Percentiles rank a stretch among this genome's conserved stretches.
phyloP scores from a whole-genome alignment of 2,797 vertebrate species.

The Chelmon rostratus region DNA sequence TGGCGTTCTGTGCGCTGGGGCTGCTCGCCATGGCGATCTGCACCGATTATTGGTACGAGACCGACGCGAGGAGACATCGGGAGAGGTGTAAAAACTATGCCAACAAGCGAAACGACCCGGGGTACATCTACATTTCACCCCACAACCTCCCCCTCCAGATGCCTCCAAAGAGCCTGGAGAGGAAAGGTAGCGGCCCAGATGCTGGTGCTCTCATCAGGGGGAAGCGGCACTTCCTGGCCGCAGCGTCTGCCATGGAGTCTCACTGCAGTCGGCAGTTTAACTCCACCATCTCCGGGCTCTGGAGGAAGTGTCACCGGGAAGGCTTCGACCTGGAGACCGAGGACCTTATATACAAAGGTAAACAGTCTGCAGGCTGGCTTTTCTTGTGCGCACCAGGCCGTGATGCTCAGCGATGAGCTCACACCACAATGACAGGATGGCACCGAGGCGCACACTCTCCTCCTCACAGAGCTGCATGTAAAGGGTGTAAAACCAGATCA shows the following conservation, averaged over 20 bases:
- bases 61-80: conserved; percentile 92
- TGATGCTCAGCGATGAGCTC: conserved; percentile 69
- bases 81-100: conserved; percentile 93
- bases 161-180: conserved; percentile 83
- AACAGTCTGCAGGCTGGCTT: conserved; percentile 52
- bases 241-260: conserved; percentile 88
- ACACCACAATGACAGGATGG: conserved; percentile 49
- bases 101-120: conserved; percentile 92
- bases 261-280: conserved; percentile 93
- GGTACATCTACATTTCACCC: conserved; percentile 93
- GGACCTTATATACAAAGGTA: conserved; percentile 93
- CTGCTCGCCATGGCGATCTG: conserved; percentile 93
- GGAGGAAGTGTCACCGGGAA: conserved; percentile 92
- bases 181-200: conserved; percentile 70
- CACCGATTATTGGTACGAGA: conserved; percentile 96
- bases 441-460: conserved; percentile 20
- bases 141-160: conserved; percentile 92
- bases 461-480: not conserved
- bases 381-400: conserved; percentile 67
- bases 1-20: conserved; percentile 91
- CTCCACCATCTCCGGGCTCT: conserved; percentile 92
- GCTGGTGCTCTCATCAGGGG: conserved; percentile 65
- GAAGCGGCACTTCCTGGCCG: conserved; percentile 81
- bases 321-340: conserved; percentile 94
- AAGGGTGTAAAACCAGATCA: not conserved